Evolutionary conservation across 2,797 vertebrate genomes (phyloP).

Genomic region (Hyperoplus lanceolatus): DNA sequence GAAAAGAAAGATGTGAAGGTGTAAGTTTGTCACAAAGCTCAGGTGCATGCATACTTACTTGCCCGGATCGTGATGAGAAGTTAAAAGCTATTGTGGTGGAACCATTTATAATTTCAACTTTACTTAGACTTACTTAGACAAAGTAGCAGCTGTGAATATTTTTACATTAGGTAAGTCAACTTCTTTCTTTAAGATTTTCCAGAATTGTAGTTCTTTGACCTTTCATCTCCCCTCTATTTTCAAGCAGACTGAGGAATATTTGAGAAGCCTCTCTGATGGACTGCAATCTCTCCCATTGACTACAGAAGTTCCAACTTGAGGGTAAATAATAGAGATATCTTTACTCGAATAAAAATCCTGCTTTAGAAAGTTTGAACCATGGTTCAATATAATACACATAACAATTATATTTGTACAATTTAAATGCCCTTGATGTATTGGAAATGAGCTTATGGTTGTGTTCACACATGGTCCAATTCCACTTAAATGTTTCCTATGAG

Average conservation of each 20-base stretch:
- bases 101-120: conserved; percentile 17
- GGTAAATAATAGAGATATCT: conserved; percentile 48
- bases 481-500: conserved; percentile 8
- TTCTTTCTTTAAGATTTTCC: conserved; percentile 7
- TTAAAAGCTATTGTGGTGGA: conserved; percentile 5
- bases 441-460: not conserved
- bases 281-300: conserved; percentile 1
- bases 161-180: not conserved
- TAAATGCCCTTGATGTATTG: conserved; percentile 2
- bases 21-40: conserved; percentile 49
- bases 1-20: conserved; percentile 44
- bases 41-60: conserved; percentile 37
- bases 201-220: conserved; percentile 6
- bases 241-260: conserved; percentile 6
- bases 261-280: conserved; percentile 26
- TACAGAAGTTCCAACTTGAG: conserved; percentile 22
- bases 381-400: not conserved
- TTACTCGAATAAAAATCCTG: too few relatives aligned
- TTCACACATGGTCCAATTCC: not conserved
- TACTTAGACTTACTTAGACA: conserved; percentile 27
- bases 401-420: not conserved
- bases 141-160: not conserved
- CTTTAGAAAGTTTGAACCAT: not conserved
- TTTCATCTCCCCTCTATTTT: conserved; percentile 15
- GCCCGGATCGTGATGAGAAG: conserved; percentile 20